phyloP scores from a whole-genome alignment of 2,113 vertebrate species.

The Axis porcinus region DNA sequence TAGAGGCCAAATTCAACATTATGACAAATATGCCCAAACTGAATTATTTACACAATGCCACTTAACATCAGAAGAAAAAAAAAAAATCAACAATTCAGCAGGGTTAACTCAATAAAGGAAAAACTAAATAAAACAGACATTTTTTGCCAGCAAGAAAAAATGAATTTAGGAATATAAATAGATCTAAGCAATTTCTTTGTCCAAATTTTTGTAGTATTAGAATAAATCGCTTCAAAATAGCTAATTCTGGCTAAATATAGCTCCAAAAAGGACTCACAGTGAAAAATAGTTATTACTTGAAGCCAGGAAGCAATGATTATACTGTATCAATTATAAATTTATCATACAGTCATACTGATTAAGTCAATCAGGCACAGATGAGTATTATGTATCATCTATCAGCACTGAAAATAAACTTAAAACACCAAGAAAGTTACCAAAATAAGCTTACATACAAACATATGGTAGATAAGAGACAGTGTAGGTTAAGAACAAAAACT shows the following conservation, averaged over 20 bases:
- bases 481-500: not conserved
- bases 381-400: not conserved
- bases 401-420: constrained; percentile 20
- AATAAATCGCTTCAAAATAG: constrained; percentile 36
- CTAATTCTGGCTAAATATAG: not conserved
- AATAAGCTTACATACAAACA: not conserved
- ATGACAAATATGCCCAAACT: not conserved
- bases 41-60: not conserved
- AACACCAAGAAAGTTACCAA: constrained; percentile 17
- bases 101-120: not conserved
- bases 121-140: constrained; percentile 24
- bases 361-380: not conserved
- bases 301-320: constrained; percentile 16
- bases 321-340: not conserved
- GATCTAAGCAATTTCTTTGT: constrained; percentile 36
- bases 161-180: constrained; percentile 58
- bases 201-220: constrained; percentile 45
- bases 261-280: not conserved
- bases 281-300: constrained; percentile 34
- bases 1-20: not conserved
- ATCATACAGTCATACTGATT: not conserved
- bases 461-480: not conserved
- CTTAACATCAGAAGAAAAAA: not conserved
- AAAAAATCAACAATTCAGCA: constrained; percentile 21
- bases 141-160: constrained; percentile 44